Base-by-base conservation (phyloP, 2,797 vertebrate species). In the Phaenicophaeus curvirostris region DNA sequence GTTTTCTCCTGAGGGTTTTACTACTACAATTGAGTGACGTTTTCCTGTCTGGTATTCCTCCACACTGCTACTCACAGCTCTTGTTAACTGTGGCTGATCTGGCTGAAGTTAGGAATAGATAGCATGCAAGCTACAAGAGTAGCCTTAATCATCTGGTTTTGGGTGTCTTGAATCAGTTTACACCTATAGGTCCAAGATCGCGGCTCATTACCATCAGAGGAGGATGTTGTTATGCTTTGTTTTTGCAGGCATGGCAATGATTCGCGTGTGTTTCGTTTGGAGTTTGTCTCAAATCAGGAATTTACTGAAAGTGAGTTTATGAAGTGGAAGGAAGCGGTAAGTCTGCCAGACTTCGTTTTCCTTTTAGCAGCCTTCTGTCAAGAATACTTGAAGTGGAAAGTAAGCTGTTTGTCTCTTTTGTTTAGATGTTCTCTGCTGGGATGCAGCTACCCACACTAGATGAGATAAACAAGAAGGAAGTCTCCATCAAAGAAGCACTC, bases 251-350 rank as follows among this genome's bases (percentile, higher is more conserved):
- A 99, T 31, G 99, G 99, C 50, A 99, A 95, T 21, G 99, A 99
- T 97, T 99, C 99, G 0, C 98, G 99, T 58, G 99, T 99, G 9
- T 99, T 99, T 97, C 98, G 99, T 89, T 98, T 99, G 15, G 99
- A 99, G 96, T 99, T 99, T 93, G 99, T 99, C 94, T 99, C 99
- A 15, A 99, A 99, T 98, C 99, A 99, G 92, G 99, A 99, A 94
- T 99, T 99, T 89, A 99, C 99, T 88, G 99, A 99, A 97, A 99
- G 97, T 20, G 99, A 99, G 96, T 99, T 99, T 94, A 99, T 99
- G 99, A 99, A 99, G 96, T 99, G 99, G 99, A 99, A 99, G 96
- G 99, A 99, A 96, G 99, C 99, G 48, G 99, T 99, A 96, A 98
- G 99, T 98, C 76, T 55, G 35, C 33, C 57, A 62, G 48, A 66